phyloP scores from a whole-genome alignment of 2,113 vertebrate genomes.

The Tychaedon coryphoeus region DNA sequence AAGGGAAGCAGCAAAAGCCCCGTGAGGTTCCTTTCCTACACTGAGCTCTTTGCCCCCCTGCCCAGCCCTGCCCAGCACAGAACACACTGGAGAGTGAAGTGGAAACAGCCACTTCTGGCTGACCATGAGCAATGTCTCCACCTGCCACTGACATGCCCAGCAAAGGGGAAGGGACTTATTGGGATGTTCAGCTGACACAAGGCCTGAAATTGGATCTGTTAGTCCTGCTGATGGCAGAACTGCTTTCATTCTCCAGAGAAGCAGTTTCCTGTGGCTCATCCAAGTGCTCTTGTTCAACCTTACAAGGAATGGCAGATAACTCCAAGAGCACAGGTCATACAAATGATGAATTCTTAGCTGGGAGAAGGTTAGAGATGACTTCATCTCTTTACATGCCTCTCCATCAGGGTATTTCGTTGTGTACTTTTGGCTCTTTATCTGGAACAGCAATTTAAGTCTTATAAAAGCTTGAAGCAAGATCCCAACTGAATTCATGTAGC shows the following conservation, averaged over 20 bases:
- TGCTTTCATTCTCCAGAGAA: background rate
- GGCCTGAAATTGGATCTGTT: background rate
- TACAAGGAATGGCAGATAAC: background rate
- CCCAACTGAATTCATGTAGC: background rate
- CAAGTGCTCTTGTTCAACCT: background rate
- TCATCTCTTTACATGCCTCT: background rate
- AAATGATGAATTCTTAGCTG: background rate
- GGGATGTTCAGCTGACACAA: background rate
- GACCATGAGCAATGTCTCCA: background rate
- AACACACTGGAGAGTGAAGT: accelerated
- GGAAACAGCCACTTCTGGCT: accelerated
- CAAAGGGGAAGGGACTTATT: accelerated
- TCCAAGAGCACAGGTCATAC: background rate
- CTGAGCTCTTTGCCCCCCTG: background rate
- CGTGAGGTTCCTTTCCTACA: background rate
- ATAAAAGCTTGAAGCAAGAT: background rate
- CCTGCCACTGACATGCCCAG: background rate
- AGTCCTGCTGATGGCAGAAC: background rate
- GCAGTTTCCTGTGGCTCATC: background rate
- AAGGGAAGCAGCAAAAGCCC: background rate
- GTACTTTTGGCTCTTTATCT: background rate
- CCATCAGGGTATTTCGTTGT: background rate
- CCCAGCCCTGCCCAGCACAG: accelerated
- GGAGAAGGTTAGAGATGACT: background rate
- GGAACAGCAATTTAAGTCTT: background rate